A percentile compares a stretch with the other conserved stretches of the same genome.
These are phyloP conservation scores for Baryphthengus martii DNA, from an alignment of 2,113 vertebrate genomes.

Conservation along the genomic window DNA sequence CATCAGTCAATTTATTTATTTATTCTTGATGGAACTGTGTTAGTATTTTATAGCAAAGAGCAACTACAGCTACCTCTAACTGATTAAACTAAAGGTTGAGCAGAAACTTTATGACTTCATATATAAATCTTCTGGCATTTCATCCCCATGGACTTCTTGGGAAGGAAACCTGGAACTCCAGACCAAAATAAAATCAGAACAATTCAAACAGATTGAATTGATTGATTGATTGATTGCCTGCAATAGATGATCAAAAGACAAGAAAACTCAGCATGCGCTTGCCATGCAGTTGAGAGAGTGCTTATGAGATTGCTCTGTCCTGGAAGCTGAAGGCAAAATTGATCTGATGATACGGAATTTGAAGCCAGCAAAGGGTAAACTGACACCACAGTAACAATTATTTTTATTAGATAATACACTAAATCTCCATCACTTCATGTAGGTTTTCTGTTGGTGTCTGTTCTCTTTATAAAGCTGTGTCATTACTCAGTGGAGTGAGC, in stretches of 20 bases:
- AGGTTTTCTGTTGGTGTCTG: neutral
- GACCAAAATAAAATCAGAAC: neutral
- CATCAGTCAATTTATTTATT: neutral
- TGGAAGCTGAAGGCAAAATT: slow-evolving; percentile 5
- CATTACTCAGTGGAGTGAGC: neutral
- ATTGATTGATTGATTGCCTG: neutral
- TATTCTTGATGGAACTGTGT: neutral
- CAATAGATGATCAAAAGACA: neutral
- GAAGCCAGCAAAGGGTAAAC: neutral
- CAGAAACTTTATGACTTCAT: neutral
- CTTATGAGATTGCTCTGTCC: neutral
- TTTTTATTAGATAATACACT: neutral
- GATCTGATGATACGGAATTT: neutral
- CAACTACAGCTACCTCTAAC: neutral
- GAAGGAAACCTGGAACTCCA: neutral
- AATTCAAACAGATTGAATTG: neutral
- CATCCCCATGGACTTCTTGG: neutral
- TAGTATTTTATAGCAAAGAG: neutral
- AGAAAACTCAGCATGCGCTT: neutral
- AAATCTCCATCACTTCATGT: neutral
- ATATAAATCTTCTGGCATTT: neutral
- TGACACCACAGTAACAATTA: neutral
- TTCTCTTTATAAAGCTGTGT: neutral
- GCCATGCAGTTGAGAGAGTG: neutral
- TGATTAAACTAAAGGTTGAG: neutral